Evolutionary conservation across 1,140 invertebrate genomes (phyloP).

Genomic region (Centruroides sculpturatus): DNA sequence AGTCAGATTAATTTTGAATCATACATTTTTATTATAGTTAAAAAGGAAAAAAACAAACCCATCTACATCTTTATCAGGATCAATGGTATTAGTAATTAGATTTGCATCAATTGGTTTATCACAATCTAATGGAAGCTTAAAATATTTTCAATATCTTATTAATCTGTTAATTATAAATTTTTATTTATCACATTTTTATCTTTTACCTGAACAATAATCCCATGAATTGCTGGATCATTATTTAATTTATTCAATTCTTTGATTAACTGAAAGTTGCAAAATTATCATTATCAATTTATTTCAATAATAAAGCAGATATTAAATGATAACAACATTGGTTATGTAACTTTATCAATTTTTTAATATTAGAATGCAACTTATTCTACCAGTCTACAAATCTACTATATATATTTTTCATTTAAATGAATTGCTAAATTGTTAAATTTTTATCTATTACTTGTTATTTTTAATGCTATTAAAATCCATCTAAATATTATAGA

Average conservation of each 20-base stretch:
- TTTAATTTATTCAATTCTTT: conserved; percentile 61
- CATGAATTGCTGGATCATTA: conserved; percentile 67
- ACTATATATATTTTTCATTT: neutral
- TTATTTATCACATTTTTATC: no score
- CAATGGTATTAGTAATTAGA: conserved; percentile 61
- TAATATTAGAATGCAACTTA: neutral
- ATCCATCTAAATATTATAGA: neutral
- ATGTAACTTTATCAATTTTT: neutral
- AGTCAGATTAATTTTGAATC: neutral
- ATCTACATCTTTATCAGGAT: conserved; percentile 84
- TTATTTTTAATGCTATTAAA: no score
- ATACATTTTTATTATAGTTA: neutral
- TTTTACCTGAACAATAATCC: conserved; percentile 80
- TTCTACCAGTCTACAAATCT: neutral
- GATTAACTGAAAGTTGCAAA: conserved; percentile 38
- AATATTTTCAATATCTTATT: neutral
- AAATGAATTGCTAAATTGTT: neutral
- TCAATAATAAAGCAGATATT: neutral
- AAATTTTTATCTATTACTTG: no score
- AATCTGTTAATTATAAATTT: neutral
- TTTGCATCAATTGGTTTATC: conserved; percentile 67
- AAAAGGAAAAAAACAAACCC: conserved; percentile 42
- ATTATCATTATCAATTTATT: neutral
- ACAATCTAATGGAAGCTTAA: conserved; percentile 72
- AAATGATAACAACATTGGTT: neutral